phyloP scores from a whole-genome alignment of 2,888 invertebrate species.

The Philaethria dido region DNA sequence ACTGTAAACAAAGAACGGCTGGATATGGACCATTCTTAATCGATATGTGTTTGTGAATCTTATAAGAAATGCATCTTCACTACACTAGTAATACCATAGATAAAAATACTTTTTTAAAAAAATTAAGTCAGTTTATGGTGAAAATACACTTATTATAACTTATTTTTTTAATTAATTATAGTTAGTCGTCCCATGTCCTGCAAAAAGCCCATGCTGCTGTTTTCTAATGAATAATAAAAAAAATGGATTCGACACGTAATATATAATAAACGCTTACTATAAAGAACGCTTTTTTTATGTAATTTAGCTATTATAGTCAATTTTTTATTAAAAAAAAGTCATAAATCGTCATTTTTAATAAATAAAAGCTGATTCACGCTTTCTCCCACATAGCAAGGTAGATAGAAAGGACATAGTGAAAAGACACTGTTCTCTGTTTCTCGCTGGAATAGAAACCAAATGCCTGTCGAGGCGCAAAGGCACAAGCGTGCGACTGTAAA shows the following conservation, averaged over 20 bases:
- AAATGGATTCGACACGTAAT: not conserved
- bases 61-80: constrained; percentile 25
- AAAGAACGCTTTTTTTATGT: no score
- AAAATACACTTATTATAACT: constrained; percentile 17
- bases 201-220: constrained; percentile 66
- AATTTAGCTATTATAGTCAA: no score
- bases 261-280: no score
- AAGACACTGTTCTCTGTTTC: no score
- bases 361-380: no score
- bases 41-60: constrained; percentile 11
- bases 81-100: not conserved
- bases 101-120: not conserved
- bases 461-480: no score
- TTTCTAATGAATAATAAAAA: constrained; percentile 17
- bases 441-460: no score
- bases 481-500: no score
- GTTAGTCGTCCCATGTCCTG: constrained; percentile 40
- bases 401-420: no score
- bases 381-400: no score
- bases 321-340: no score
- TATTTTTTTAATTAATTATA: constrained; percentile 9
- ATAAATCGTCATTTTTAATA: no score
- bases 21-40: not conserved
- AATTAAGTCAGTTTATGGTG: constrained; percentile 5
- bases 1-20: not conserved